Base-by-base conservation (phyloP, 2,113 vertebrate genomes). In the Microcebus griseorufus region DNA sequence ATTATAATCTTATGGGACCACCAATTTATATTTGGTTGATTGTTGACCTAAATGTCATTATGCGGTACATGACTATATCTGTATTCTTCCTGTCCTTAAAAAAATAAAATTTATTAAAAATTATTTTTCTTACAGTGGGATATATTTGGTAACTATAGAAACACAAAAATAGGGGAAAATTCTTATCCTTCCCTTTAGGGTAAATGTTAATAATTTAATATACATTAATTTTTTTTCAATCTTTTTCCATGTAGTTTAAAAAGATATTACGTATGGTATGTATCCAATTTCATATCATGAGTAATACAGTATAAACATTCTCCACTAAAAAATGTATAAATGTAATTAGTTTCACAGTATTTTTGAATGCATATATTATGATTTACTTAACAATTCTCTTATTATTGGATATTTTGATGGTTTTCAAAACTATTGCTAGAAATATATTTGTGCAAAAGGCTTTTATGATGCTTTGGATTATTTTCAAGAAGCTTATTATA, bases 371-470 rank as follows among this genome's bases (percentile, higher is more conserved):
- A 42, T 53, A 60, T 62, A 39, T 89, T 16, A 58, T 84, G 64
- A 25, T 69, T 82, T 92, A 60, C 51, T 75, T 62, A 92, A 72
- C 13, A 62, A 23, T 89, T 93, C 81, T 37, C 20, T 85, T 73
- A 51, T 79, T 64, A 14, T 60, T 80, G 20, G 22, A n/a, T 86
- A 84, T 90, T 73, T 67, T 90, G 22, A 18, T 53, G 32, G 14
- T 90, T 95, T 95, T 86, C 23, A 84, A 86, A 90, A n/a, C 90
- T 58, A 51, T 88, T 58, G 65, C 32, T 86, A 55, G 73, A 79
- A 53, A 84, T 64, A 85, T 79, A 65, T 90, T 96, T 65, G 32
- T 80, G 25, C 29, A 96, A 79, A 85, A 72, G 34, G 17, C 45
- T 45, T 93, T 84, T 89, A 37, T 53, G 20, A 72, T 72, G 37